Percentiles rank a stretch among this genome's conserved stretches.
phyloP scores from a whole-genome alignment of 2,797 vertebrate genomes.

The Ciconia nigra region DNA sequence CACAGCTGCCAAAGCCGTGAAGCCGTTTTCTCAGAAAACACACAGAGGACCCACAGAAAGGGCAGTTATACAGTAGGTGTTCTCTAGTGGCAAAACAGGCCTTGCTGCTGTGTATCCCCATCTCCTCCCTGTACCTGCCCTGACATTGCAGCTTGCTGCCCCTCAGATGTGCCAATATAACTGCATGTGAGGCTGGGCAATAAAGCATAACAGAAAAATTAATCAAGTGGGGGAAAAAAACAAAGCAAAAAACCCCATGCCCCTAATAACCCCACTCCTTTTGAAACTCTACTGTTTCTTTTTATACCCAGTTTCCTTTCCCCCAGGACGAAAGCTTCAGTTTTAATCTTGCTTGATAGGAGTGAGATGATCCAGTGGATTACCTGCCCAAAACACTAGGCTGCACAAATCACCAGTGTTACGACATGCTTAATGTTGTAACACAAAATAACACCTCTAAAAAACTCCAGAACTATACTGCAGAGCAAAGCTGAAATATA shows the following conservation, averaged over 20 bases:
- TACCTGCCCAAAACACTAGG: not conserved
- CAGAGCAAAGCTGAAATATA: not conserved
- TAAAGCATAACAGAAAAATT: not conserved
- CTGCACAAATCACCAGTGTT: not conserved
- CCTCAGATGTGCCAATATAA: not conserved
- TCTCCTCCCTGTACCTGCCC: too few species aligned
- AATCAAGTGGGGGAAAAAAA: accelerated
- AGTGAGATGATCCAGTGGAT: not conserved
- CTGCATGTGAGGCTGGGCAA: too few species aligned
- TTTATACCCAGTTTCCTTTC: not conserved
- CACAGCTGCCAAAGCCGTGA: not conserved
- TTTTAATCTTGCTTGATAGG: not conserved
- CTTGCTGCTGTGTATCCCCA: not conserved
- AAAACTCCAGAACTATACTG: not conserved
- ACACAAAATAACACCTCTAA: not conserved
- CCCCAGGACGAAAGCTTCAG: not conserved
- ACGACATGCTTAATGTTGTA: not conserved
- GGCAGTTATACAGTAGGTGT: not conserved
- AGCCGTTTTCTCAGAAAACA: not conserved
- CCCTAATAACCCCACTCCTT: not conserved
- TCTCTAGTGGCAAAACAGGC: not conserved
- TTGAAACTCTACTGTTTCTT: not conserved
- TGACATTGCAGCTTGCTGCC: not conserved
- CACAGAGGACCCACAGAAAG: not conserved
- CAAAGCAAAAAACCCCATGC: accelerated